Percentiles rank a stretch among this genome's conserved stretches.
Evolutionary conservation across 2,888 invertebrate species (phyloP).

Genomic region (Ophion costatus): DNA sequence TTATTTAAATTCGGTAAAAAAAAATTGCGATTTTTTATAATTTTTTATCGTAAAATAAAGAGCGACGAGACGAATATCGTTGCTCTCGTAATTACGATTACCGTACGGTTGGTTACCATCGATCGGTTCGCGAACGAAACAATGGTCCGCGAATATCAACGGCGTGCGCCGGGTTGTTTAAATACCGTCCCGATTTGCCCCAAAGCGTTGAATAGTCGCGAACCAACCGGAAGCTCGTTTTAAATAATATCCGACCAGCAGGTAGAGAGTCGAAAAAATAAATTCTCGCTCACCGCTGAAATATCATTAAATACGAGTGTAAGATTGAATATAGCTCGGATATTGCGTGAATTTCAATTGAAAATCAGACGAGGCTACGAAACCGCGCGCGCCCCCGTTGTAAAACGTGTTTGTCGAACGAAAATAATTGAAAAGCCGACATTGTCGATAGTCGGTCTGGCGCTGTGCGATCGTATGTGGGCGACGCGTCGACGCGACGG

Average conservation of each 20-base stretch:
- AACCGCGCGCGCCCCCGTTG: slow-evolving; percentile 23
- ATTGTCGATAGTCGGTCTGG: slow-evolving; percentile 40
- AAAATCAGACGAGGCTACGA: slow-evolving; percentile 29
- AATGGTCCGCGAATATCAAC: too few relatives aligned
- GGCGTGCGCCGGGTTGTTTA: too few relatives aligned
- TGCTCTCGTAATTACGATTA: too few relatives aligned
- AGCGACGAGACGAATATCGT: too few relatives aligned
- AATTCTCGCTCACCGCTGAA: slow-evolving; percentile 1
- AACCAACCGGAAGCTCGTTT: slow-evolving; percentile 9
- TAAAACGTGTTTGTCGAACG: slow-evolving; percentile 50
- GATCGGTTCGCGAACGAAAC: too few relatives aligned
- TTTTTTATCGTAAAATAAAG: too few relatives aligned
- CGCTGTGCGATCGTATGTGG: slow-evolving; percentile 40
- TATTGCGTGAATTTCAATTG: slow-evolving; percentile 48
- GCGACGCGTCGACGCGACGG: slow-evolving; percentile 39
- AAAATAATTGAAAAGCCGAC: slow-evolving; percentile 62
- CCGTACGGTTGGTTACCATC: too few relatives aligned
- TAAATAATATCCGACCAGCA: slow-evolving; percentile 21
- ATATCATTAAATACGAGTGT: slow-evolving; percentile 23
- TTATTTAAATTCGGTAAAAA: too few relatives aligned
- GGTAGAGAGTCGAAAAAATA: background rate
- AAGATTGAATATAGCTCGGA: slow-evolving; percentile 50
- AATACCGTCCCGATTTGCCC: too few relatives aligned
- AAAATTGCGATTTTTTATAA: too few relatives aligned
- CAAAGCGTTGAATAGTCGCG: slow-evolving; percentile 13